Conservation (phyloP, 2,113 vertebrate genomes). For the Lamprotornis superbus region DNA sequence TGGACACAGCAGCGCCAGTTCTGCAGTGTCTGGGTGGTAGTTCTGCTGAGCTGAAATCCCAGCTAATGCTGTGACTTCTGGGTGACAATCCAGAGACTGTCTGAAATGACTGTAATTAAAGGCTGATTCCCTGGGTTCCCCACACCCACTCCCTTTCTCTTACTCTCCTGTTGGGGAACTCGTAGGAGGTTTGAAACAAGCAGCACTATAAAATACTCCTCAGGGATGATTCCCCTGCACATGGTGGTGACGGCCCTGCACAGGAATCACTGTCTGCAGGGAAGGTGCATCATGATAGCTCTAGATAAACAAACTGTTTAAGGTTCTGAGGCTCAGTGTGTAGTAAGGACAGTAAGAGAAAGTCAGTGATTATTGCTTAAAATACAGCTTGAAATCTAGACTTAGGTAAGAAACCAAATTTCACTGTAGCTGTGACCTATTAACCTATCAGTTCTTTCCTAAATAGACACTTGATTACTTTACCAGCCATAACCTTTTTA, state of each 20-base stretch:
- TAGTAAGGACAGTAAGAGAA: background rate
- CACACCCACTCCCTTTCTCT: background rate
- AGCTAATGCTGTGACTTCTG: background rate
- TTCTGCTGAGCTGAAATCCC: background rate
- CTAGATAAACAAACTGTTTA: background rate
- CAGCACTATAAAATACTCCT: background rate
- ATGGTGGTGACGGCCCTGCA: fast-evolving
- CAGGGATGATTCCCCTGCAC: background rate
- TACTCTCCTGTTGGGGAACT: background rate
- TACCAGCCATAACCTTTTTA: background rate
- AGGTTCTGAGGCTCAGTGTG: background rate
- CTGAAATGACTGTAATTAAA: background rate
- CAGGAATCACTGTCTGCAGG: background rate
- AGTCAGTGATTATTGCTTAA: background rate
- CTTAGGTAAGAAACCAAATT: background rate
- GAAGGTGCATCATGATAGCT: background rate
- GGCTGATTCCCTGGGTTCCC: background rate
- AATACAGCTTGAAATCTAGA: background rate
- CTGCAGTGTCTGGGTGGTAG: background rate
- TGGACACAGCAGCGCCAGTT: background rate
- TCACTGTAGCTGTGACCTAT: background rate
- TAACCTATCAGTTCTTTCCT: background rate
- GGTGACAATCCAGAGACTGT: background rate
- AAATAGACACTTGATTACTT: background rate
- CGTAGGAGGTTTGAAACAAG: background rate